A percentile compares a stretch with the other conserved stretches of the same genome.
These are phyloP conservation scores for Oxycera nigricornis DNA, from an alignment of 2,888 invertebrate genomes.

Conservation along the genomic window DNA sequence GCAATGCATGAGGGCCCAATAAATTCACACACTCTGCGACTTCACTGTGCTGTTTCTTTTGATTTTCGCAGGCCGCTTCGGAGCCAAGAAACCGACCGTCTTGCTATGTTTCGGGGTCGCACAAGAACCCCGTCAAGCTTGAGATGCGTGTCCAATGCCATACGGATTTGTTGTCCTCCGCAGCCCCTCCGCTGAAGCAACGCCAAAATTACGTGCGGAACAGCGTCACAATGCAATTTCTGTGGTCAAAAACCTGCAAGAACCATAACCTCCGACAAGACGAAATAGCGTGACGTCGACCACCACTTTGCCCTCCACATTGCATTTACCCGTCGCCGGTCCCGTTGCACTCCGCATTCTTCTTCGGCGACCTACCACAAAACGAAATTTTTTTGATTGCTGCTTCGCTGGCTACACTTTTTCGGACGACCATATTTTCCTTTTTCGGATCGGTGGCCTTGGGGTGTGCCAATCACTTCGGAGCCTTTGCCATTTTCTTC, in stretches of 20 bases:
- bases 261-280: constrained; percentile 39
- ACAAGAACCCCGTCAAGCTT: not conserved
- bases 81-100: not conserved
- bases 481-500: not conserved
- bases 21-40: too few relatives aligned
- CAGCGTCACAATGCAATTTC: not conserved
- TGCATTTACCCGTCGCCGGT: not conserved
- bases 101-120: not conserved
- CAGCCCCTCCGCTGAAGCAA: not conserved
- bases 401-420: not conserved
- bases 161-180: not conserved
- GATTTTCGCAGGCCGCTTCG: too few relatives aligned
- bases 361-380: constrained; percentile 28
- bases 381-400: constrained; percentile 20
- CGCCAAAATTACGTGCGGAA: constrained; percentile 21
- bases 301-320: not conserved
- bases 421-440: constrained; percentile 6
- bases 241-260: constrained; percentile 35
- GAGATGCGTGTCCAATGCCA: constrained; percentile 32
- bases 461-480: constrained; percentile 30
- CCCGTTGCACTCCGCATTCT: not conserved
- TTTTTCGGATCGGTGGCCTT: constrained; percentile 26
- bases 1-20: not conserved
- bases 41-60: too few relatives aligned
- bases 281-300: constrained; percentile 26